A percentile compares a stretch with the other conserved stretches of the same genome.
Evolutionary conservation across 2,113 vertebrate species (phyloP).

Genomic region (Prionailurus viverrinus): DNA sequence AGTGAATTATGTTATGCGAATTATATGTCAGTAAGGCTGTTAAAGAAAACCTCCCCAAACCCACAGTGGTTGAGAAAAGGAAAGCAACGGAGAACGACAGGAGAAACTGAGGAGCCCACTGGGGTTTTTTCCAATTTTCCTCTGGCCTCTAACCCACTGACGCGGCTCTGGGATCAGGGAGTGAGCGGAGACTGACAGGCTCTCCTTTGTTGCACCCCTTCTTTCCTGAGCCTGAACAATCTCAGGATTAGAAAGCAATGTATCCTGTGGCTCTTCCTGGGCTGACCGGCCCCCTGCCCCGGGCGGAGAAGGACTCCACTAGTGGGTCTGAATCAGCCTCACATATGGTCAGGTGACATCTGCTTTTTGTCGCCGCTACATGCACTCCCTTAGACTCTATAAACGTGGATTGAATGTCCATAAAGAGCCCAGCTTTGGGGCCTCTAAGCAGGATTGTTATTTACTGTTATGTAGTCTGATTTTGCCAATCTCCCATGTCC

Average conservation of each 20-base stretch:
- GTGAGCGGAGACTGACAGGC: background rate
- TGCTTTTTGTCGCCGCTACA: background rate
- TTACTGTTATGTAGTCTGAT: constrained; percentile 73
- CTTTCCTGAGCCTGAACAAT: background rate
- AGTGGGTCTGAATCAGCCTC: background rate
- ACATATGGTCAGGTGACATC: background rate
- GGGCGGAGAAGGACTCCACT: background rate
- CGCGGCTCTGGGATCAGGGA: background rate
- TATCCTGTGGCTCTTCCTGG: too few species aligned
- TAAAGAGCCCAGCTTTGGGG: constrained; percentile 46
- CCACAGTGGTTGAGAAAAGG: background rate
- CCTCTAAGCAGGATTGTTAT: constrained; percentile 52
- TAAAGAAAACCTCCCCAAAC: background rate
- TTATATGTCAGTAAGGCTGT: background rate
- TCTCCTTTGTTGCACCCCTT: background rate
- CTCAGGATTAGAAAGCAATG: background rate
- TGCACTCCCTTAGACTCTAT: background rate
- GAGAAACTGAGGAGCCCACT: fast-evolving
- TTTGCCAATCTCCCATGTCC: background rate
- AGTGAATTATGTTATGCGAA: background rate
- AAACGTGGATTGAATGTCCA: constrained; percentile 60
- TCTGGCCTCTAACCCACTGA: background rate
- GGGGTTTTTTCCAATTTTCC: background rate
- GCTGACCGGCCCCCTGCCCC: background rate
- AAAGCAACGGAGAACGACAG: fast-evolving